phyloP scores from a whole-genome alignment of 2,797 vertebrate species.

The Astyanax mexicanus region DNA sequence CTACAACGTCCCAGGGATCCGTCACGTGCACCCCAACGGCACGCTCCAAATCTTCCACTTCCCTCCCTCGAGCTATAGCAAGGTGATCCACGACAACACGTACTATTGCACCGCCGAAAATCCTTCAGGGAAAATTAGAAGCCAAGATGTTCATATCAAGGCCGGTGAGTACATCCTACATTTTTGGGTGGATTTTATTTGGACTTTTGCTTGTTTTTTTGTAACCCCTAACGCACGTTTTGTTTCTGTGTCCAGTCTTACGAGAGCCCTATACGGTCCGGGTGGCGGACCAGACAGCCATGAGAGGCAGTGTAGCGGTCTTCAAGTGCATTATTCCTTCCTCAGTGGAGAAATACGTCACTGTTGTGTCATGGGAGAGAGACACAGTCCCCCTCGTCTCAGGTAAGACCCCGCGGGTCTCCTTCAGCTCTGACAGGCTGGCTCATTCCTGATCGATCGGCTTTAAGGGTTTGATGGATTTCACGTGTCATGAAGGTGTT shows the following conservation, averaged over 20 bases:
- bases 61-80: conserved; percentile 99
- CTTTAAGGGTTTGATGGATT: neutral
- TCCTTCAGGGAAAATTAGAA: conserved; percentile 99
- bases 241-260: conserved; percentile 81
- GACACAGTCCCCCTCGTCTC: conserved; percentile 98
- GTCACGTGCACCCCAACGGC: conserved; percentile 98
- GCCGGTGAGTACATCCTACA: conserved; percentile 85
- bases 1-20: conserved; percentile 99
- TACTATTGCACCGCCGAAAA: conserved; percentile 99
- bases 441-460: neutral
- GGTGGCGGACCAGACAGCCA: conserved; percentile 99
- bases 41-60: conserved; percentile 99
- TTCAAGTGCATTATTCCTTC: conserved; percentile 99
- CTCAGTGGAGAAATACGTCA: conserved; percentile 97
- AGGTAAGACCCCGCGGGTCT: conserved; percentile 82
- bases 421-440: neutral
- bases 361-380: conserved; percentile 99
- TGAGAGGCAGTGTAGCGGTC: conserved; percentile 98
- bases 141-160: conserved; percentile 99
- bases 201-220: too few species aligned
- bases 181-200: neutral
- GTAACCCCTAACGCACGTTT: too few species aligned
- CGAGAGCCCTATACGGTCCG: conserved; percentile 99
- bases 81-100: conserved; percentile 99
- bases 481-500: neutral